These are phyloP conservation scores for Chelonus formosanus DNA, from an alignment of 2,888 invertebrate genomes.

Conservation along the genomic window DNA sequence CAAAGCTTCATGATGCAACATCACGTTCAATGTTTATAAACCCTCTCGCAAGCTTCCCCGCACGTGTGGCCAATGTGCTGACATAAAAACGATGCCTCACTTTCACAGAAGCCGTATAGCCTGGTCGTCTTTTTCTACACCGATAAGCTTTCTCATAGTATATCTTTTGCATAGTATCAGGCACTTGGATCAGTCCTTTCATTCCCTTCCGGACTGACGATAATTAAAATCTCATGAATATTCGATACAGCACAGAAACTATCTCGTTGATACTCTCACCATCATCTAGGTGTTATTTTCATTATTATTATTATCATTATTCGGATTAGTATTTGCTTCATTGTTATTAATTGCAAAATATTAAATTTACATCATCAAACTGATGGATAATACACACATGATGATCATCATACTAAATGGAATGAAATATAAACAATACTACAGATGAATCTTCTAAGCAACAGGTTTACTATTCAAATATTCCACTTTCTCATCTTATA, in stretches of 20 bases:
- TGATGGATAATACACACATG: no score
- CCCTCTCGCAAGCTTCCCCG: constrained; percentile 4
- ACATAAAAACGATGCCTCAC: constrained; percentile 19
- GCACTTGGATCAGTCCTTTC: constrained; percentile 33
- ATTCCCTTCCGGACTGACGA: constrained; percentile 24
- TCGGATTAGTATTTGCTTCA: constrained; percentile 1
- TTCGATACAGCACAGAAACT: constrained; percentile 13
- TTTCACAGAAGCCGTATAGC: constrained; percentile 21
- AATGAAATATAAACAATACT: constrained; percentile 5
- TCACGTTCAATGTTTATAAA: constrained; percentile 28
- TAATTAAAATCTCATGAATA: constrained; percentile 33
- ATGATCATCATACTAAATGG: neutral
- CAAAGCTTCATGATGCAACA: constrained; percentile 29
- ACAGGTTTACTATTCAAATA: constrained; percentile 12
- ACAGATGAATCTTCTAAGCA: constrained; percentile 2
- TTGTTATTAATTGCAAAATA: constrained; percentile 1
- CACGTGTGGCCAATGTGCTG: constrained; percentile 14
- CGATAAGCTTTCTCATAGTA: constrained; percentile 28
- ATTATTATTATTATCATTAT: neutral
- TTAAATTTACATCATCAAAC: no score
- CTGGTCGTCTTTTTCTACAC: constrained; percentile 24
- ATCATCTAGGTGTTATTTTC: constrained; percentile 3
- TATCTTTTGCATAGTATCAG: constrained; percentile 30
- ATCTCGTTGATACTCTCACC: neutral
- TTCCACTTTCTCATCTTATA: constrained; percentile 4